Conservation (phyloP, 1,140 invertebrate species). For the Drosophila tristis region DNA sequence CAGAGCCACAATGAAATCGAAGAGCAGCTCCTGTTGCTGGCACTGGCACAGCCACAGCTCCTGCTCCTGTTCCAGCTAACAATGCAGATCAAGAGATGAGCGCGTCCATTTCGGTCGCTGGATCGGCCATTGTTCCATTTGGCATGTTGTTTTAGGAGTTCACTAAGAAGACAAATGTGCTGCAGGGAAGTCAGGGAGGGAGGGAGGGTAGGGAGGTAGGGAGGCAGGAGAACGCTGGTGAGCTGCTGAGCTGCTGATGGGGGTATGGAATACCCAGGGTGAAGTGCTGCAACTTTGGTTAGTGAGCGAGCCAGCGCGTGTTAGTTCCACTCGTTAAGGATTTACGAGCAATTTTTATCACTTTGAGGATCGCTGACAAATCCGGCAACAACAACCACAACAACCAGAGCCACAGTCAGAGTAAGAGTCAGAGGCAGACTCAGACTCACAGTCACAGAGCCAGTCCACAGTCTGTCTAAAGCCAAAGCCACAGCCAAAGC, state of each 20-base stretch:
- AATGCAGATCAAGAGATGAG: constrained; percentile 83
- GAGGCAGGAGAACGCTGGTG: constrained; percentile 4
- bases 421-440: too few relatives aligned
- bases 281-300: background rate
- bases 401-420: constrained; percentile 33
- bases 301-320: constrained; percentile 60
- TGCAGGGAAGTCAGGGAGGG: constrained; percentile 22
- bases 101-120: constrained; percentile 69
- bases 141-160: constrained; percentile 67
- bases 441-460: constrained; percentile 10
- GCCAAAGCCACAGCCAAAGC: too few relatives aligned
- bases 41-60: background rate
- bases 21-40: constrained; percentile 18
- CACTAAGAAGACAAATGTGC: constrained; percentile 75
- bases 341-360: constrained; percentile 84
- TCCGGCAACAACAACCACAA: constrained; percentile 74
- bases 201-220: background rate
- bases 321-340: constrained; percentile 84
- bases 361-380: constrained; percentile 84
- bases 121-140: constrained; percentile 78
- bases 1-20: constrained; percentile 30
- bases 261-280: background rate
- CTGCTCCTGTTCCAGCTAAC: constrained; percentile 51
- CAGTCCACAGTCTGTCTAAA: too few relatives aligned
- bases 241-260: constrained; percentile 6